Percentiles rank a stretch among this genome's conserved stretches.
Conservation (phyloP, 1,140 invertebrate species). For the Coelopa frigida region DNA sequence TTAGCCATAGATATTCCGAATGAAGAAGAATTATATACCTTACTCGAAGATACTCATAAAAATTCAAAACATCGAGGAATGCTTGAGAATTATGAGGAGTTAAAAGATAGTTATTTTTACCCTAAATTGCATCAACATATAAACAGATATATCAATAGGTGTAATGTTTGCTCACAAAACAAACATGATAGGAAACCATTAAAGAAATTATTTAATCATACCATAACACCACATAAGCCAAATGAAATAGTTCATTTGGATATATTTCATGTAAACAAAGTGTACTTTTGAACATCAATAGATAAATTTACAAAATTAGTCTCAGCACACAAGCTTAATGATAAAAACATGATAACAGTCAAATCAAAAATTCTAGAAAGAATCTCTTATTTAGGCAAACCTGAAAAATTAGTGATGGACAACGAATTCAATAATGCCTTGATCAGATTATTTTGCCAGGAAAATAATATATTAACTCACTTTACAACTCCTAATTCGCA, state of each 20-base stretch:
- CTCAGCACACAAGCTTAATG: neutral
- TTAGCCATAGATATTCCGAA: neutral
- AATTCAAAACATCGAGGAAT: neutral
- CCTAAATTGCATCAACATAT: neutral
- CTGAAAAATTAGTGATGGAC: conserved; percentile 4
- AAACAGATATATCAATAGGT: conserved; percentile 3
- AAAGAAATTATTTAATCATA: conserved; percentile 1
- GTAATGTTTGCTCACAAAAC: neutral
- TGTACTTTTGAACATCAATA: neutral
- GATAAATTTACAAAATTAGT: conserved; percentile 5
- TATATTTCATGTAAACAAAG: conserved; percentile 1
- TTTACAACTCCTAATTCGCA: too few species aligned
- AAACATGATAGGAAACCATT: neutral
- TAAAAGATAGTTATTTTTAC: conserved; percentile 2
- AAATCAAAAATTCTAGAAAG: conserved; percentile 4
- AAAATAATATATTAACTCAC: too few species aligned
- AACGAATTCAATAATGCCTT: conserved; percentile 8
- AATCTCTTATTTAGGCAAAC: conserved; percentile 4
- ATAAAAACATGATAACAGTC: conserved; percentile 3
- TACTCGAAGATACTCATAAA: conserved; percentile 1
- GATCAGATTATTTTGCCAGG: too few species aligned
- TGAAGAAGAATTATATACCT: neutral
- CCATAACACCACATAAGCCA: neutral
- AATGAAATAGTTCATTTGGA: conserved; percentile 6
- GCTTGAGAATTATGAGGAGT: conserved; percentile 2